A percentile compares a stretch with the other conserved stretches of the same genome.
phyloP scores from a whole-genome alignment of 2,888 invertebrate species.

The Psylliodes chrysocephalus region DNA sequence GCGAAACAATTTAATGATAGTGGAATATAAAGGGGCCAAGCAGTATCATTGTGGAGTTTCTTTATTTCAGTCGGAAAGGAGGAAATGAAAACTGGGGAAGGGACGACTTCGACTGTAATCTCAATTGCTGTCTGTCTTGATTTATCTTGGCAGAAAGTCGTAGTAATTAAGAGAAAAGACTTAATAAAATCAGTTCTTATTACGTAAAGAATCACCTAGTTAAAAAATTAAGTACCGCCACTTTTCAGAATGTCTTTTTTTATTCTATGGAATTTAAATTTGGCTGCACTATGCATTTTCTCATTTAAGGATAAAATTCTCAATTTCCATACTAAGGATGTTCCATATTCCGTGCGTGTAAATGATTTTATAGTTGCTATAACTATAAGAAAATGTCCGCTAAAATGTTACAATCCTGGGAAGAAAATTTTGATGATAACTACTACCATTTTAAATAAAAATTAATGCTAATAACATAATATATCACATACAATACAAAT shows the following conservation, averaged over 20 bases:
- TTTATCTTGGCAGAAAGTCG: conserved; percentile 34
- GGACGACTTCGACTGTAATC: conserved; percentile 32
- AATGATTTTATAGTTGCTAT: no score
- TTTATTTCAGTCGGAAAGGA: conserved; percentile 13
- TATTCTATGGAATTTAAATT: not conserved
- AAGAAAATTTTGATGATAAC: no score
- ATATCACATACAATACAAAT: no score
- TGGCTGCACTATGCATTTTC: no score
- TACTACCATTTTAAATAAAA: no score
- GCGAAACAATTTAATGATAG: conserved; percentile 8
- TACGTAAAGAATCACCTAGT: conserved; percentile 27
- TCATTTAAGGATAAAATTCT: no score
- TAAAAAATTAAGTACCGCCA: conserved; percentile 19
- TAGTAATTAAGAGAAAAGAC: conserved; percentile 35
- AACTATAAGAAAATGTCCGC: no score
- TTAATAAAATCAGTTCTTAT: conserved; percentile 32
- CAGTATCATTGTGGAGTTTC: conserved; percentile 16
- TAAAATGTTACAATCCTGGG: no score
- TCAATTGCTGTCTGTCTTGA: conserved; percentile 34
- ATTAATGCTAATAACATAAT: no score
- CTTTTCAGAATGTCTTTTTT: not conserved
- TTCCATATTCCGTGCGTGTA: no score
- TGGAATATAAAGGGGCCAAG: not conserved
- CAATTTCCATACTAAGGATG: no score
- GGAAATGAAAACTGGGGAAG: conserved; percentile 30